A percentile compares a stretch with the other conserved stretches of the same genome.
These are phyloP conservation scores for Monopis laevigella DNA, from an alignment of 2,888 invertebrate species.

Conservation along the genomic window DNA sequence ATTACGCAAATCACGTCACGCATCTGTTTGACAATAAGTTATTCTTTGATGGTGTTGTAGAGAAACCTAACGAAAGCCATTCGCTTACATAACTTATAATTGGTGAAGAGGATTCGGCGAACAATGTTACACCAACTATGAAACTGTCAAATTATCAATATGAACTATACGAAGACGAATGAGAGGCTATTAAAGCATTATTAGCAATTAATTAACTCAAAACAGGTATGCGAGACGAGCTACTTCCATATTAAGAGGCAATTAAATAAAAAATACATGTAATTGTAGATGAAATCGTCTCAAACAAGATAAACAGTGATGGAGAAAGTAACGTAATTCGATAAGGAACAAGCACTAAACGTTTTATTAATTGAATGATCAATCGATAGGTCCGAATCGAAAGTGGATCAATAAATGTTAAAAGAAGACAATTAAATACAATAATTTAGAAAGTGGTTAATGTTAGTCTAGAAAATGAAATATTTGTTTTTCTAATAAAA, in stretches of 20 bases:
- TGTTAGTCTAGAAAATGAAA: no score
- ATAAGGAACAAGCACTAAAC: constrained; percentile 3
- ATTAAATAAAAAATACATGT: no score
- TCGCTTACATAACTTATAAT: constrained; percentile 7
- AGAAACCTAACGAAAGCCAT: constrained; percentile 8
- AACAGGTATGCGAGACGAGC: no score
- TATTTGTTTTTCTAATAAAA: no score
- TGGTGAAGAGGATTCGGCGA: constrained; percentile 1
- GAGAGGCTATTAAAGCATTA: no score
- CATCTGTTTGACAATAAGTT: constrained; percentile 1
- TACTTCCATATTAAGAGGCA: no score
- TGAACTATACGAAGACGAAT: no score
- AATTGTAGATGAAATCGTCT: no score
- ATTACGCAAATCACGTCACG: not conserved
- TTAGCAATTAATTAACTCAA: no score
- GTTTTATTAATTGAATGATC: constrained; percentile 6
- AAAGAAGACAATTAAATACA: constrained; percentile 8
- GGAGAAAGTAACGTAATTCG: constrained; percentile 9
- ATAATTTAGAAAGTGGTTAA: constrained; percentile 7
- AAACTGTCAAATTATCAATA: not conserved
- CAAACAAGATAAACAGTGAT: no score
- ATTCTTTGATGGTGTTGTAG: constrained; percentile 5
- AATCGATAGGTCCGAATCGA: constrained; percentile 7
- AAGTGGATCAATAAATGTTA: constrained; percentile 9
- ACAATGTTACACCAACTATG: not conserved